These are phyloP conservation scores for Sciurus carolinensis DNA, from an alignment of 2,797 vertebrate species.

Conservation along the genomic window DNA sequence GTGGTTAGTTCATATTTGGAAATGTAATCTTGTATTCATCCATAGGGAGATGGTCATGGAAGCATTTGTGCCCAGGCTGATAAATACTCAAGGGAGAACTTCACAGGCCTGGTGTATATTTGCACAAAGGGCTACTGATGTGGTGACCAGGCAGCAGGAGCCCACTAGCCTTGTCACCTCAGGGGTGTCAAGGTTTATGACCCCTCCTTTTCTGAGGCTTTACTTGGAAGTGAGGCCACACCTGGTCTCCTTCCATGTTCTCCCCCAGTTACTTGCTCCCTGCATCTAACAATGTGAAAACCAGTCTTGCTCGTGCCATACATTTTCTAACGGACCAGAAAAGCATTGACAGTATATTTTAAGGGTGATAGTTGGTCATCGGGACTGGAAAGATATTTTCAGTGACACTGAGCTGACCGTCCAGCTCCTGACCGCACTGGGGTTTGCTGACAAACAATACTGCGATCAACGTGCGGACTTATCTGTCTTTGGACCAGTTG, in stretches of 20 bases:
- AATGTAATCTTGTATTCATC: neutral
- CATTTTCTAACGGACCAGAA: neutral
- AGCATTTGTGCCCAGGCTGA: neutral
- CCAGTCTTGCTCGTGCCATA: neutral
- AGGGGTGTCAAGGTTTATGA: no score
- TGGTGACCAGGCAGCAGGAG: neutral
- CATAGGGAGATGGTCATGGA: neutral
- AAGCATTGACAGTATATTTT: neutral
- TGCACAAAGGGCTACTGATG: neutral
- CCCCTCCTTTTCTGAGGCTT: neutral
- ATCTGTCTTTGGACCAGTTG: neutral
- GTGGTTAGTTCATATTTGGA: neutral
- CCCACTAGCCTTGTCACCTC: neutral
- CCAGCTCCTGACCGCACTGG: neutral
- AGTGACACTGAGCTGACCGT: neutral
- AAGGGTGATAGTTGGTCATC: neutral
- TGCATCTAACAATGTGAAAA: neutral
- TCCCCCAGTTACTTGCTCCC: neutral
- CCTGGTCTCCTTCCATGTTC: neutral
- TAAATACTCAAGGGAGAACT: neutral
- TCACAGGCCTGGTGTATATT: neutral
- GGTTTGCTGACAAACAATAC: neutral
- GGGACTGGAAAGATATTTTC: neutral
- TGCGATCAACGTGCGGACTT: neutral
- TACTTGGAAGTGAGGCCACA: neutral